A percentile compares a stretch with the other conserved stretches of the same genome.
Evolutionary conservation across 2,113 vertebrate genomes (phyloP).

Genomic region (Macrotis lagotis): DNA sequence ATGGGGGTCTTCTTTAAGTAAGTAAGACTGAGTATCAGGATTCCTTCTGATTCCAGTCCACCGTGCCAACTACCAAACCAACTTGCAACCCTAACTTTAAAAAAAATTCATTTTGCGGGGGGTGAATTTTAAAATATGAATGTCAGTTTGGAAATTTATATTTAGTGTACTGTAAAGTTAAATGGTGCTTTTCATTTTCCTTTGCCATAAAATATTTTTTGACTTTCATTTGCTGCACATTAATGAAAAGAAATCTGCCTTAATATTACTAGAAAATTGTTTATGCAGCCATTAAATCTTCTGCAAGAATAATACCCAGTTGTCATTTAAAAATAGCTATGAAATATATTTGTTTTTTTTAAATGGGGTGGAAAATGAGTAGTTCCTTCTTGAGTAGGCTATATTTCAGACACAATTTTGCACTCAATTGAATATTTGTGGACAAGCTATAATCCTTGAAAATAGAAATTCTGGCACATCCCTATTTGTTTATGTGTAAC

Average conservation of each 20-base stretch:
- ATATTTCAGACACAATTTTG: conserved; percentile 33
- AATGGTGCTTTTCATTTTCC: conserved; percentile 48
- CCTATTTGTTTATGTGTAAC: conserved; percentile 58
- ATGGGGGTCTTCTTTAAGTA: no score
- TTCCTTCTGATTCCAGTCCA: background rate
- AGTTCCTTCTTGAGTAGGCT: conserved; percentile 18
- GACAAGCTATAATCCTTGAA: conserved; percentile 48
- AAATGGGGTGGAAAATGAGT: conserved; percentile 29
- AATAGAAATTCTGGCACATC: conserved; percentile 61
- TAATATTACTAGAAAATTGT: conserved; percentile 42
- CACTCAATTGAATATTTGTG: conserved; percentile 56
- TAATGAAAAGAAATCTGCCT: conserved; percentile 38
- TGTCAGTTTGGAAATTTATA: background rate
- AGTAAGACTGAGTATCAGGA: background rate
- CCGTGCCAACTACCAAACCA: background rate
- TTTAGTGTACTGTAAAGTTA: background rate
- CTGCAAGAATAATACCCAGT: conserved; percentile 20
- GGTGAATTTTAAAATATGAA: background rate
- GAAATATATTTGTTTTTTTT: conserved; percentile 15
- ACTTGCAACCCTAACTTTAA: background rate
- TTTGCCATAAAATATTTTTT: conserved; percentile 29
- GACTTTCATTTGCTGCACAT: conserved; percentile 36
- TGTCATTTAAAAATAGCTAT: conserved; percentile 21
- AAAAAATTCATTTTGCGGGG: background rate
- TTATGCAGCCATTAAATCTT: conserved; percentile 31